Percentiles rank a stretch among this genome's conserved stretches.
These are phyloP conservation scores for Heliornis fulica DNA, from an alignment of 2,113 vertebrate genomes.

Conservation along the genomic window DNA sequence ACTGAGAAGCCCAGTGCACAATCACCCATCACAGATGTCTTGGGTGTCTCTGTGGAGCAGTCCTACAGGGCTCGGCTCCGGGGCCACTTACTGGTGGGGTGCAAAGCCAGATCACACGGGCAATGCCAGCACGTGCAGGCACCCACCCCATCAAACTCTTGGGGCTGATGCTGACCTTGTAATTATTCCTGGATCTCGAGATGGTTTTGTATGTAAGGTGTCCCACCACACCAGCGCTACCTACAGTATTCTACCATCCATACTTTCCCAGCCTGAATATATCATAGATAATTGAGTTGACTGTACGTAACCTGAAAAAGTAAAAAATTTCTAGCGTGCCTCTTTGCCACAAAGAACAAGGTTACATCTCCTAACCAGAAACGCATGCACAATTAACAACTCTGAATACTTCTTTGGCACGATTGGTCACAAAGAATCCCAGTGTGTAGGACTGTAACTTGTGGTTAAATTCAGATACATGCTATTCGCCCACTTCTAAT, in stretches of 20 bases:
- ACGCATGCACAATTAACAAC: background rate
- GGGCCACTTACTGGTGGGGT: accelerated
- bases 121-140: accelerated
- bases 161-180: background rate
- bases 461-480: background rate
- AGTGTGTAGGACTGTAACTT: background rate
- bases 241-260: background rate
- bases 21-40: accelerated
- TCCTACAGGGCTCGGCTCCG: accelerated
- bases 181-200: accelerated
- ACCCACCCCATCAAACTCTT: background rate
- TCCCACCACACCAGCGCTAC: accelerated
- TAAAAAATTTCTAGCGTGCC: background rate
- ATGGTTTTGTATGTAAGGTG: accelerated
- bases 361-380: background rate
- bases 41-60: background rate
- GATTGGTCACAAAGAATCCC: background rate
- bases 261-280: background rate
- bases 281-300: background rate
- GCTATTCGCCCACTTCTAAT: background rate
- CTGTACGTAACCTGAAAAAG: background rate
- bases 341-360: background rate
- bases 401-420: background rate
- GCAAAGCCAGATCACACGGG: accelerated
- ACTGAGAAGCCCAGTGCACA: background rate